A percentile compares a stretch with the other conserved stretches of the same genome.
phyloP scores from a whole-genome alignment of 2,113 vertebrate genomes.

The Anhinga anhinga region DNA sequence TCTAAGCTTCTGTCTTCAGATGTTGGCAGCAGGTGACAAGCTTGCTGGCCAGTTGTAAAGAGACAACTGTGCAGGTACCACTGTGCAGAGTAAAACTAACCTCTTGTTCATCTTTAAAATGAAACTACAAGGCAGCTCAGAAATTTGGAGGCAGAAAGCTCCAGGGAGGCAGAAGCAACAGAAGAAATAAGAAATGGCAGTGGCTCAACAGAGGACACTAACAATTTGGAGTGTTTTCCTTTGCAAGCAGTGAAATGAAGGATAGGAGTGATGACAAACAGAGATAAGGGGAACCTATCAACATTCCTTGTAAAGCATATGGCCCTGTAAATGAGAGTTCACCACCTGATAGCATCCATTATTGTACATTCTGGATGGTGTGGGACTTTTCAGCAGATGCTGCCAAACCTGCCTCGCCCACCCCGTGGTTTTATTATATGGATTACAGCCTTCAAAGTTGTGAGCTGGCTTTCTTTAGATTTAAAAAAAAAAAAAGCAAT shows the following conservation, averaged over 20 bases:
- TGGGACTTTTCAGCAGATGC: conserved; percentile 25
- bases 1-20: conserved; percentile 27
- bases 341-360: conserved; percentile 2
- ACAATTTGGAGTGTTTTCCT: conserved; percentile 18
- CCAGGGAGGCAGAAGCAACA: neutral
- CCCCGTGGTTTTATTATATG: neutral
- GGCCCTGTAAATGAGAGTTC: conserved; percentile 51
- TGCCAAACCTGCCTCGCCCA: neutral
- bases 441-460: conserved; percentile 36
- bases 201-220: neutral
- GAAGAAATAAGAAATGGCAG: neutral
- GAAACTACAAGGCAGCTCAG: neutral
- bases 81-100: neutral
- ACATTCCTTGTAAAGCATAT: conserved; percentile 51
- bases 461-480: neutral
- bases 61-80: neutral
- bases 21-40: conserved; percentile 36
- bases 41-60: neutral
- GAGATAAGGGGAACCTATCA: conserved; percentile 50
- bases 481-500: neutral
- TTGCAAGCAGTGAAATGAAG: conserved; percentile 52
- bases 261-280: conserved; percentile 51
- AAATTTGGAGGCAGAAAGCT: neutral
- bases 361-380: neutral
- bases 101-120: neutral